Percentiles rank a stretch among this genome's conserved stretches.
These are phyloP conservation scores for Drosophila lowei DNA, from an alignment of 1,140 invertebrate genomes.

Conservation along the genomic window DNA sequence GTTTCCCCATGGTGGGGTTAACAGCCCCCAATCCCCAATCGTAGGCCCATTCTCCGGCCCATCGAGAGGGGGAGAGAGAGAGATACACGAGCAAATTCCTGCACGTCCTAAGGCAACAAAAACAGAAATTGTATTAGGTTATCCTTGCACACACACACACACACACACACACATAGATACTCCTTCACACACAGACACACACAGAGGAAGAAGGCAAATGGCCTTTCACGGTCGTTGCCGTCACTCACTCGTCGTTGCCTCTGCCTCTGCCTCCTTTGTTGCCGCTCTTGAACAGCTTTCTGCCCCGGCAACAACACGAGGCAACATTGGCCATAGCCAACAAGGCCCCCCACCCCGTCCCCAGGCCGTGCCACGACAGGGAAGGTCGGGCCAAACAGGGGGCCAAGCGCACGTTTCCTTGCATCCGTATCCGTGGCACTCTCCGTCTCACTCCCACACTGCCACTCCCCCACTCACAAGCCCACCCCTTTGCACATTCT, in stretches of 20 bases:
- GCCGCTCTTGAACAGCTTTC: conserved; percentile 55
- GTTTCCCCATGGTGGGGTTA: conserved; percentile 15
- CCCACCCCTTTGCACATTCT: neutral
- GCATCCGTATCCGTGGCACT: conserved; percentile 23
- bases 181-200: neutral
- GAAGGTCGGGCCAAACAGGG: conserved; percentile 1
- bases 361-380: conserved; percentile 22
- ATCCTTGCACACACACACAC: conserved; percentile 57
- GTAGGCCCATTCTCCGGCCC: conserved; percentile 1
- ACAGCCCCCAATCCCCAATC: neutral
- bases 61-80: conserved; percentile 16
- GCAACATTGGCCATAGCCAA: conserved; percentile 25
- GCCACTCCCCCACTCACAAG: too few species aligned
- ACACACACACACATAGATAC: conserved; percentile 14
- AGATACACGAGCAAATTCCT: conserved; percentile 67
- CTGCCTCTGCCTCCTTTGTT: neutral
- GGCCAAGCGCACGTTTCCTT: conserved; percentile 53
- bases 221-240: conserved; percentile 80
- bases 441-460: neutral
- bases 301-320: conserved; percentile 49
- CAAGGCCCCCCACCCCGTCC: conserved; percentile 12
- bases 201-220: conserved; percentile 60
- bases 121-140: conserved; percentile 74
- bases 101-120: conserved; percentile 75
- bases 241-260: conserved; percentile 39